phyloP scores from a whole-genome alignment of 2,888 invertebrate genomes.

The Tipula confusa region DNA sequence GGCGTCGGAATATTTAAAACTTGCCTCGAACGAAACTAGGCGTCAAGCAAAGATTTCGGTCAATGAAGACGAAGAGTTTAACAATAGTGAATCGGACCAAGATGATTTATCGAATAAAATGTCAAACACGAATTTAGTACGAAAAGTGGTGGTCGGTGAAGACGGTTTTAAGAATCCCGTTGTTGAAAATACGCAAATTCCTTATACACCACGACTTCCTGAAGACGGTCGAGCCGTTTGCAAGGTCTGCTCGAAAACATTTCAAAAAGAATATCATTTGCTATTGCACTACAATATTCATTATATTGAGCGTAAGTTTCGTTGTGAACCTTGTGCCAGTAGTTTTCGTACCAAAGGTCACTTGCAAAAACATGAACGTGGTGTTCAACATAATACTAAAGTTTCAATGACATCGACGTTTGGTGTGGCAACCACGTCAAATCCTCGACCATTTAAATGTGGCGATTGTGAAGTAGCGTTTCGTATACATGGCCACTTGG shows the following conservation, averaged over 20 bases:
- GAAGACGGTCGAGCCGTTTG: constrained; percentile 76
- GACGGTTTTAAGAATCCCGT: constrained; percentile 57
- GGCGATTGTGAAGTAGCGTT: constrained; percentile 94
- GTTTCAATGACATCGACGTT: constrained; percentile 83
- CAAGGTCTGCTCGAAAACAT: constrained; percentile 84
- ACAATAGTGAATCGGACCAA: constrained; percentile 39
- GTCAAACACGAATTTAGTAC: constrained; percentile 38
- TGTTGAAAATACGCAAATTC: constrained; percentile 41
- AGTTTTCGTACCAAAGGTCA: constrained; percentile 88
- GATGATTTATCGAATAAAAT: constrained; percentile 34
- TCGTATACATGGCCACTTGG: constrained; percentile 92
- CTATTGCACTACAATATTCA: constrained; percentile 92
- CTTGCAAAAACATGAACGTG: constrained; percentile 88
- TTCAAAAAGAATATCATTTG: constrained; percentile 86
- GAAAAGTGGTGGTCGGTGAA: constrained; percentile 56
- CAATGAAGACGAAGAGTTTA: constrained; percentile 37
- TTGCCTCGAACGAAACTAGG: constrained; percentile 47
- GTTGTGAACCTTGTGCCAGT: constrained; percentile 87
- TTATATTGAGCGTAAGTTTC: constrained; percentile 86
- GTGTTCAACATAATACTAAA: constrained; percentile 88
- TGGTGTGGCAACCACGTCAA: constrained; percentile 76
- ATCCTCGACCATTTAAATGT: constrained; percentile 95
- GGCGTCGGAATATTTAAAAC: constrained; percentile 62
- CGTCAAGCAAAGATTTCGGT: constrained; percentile 28
- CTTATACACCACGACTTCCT: constrained; percentile 55